A percentile compares a stretch with the other conserved stretches of the same genome.
These are phyloP conservation scores for Dendrolimus pini DNA, from an alignment of 2,888 invertebrate genomes.

Conservation along the genomic window DNA sequence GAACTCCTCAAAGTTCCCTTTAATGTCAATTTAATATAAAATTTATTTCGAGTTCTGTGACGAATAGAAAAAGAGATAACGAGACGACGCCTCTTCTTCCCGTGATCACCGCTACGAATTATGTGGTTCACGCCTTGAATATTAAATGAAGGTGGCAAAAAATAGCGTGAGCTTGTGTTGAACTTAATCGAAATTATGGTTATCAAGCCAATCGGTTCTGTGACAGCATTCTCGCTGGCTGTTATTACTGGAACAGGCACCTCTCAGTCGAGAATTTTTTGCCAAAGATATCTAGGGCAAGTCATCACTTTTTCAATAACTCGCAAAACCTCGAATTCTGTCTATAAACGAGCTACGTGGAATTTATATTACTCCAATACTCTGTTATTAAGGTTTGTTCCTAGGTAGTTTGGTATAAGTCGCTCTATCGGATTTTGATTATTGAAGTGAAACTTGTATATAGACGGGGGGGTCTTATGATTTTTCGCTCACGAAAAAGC, in stretches of 20 bases:
- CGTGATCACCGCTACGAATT: conserved; percentile 61
- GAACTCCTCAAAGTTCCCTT: conserved; percentile 30
- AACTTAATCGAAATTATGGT: conserved; percentile 55
- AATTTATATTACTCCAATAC: too few relatives aligned
- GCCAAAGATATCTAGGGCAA: conserved; percentile 33
- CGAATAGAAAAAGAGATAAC: conserved; percentile 59
- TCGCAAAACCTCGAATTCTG: too few relatives aligned
- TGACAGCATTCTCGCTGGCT: conserved; percentile 30
- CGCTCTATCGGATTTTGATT: too few relatives aligned
- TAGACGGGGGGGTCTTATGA: too few relatives aligned
- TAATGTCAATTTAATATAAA: conserved; percentile 46
- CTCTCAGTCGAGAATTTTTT: conserved; percentile 28
- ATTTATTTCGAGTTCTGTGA: conserved; percentile 44
- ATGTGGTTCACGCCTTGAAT: conserved; percentile 58
- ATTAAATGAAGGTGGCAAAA: conserved; percentile 49
- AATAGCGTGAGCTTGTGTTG: conserved; percentile 36
- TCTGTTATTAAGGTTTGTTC: too few relatives aligned
- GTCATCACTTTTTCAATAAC: conserved; percentile 39
- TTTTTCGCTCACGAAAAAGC: too few relatives aligned
- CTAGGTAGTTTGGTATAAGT: too few relatives aligned
- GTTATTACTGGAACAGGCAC: conserved; percentile 15
- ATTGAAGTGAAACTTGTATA: too few relatives aligned
- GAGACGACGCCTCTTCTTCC: conserved; percentile 44
- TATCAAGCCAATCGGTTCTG: conserved; percentile 48
- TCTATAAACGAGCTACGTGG: too few relatives aligned